Evolutionary conservation across 1,140 invertebrate genomes (phyloP).

Genomic region (Lanistes nyassanus): DNA sequence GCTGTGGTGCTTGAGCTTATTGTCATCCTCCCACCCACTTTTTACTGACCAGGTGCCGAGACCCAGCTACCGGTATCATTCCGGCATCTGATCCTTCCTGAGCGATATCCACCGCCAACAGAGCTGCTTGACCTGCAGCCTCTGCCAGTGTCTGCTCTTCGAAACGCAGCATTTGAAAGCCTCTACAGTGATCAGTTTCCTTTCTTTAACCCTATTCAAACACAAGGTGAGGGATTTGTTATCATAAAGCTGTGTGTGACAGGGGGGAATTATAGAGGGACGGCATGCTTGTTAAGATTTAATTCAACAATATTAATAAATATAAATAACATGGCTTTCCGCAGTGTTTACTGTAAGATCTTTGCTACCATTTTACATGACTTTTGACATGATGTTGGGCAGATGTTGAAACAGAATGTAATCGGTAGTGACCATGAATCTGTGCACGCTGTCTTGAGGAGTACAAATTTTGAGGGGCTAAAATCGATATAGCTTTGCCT

Average conservation of each 20-base stretch:
- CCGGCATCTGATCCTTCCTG: conserved; percentile 95
- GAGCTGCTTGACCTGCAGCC: conserved; percentile 98
- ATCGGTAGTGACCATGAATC: too few species aligned
- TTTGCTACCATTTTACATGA: too few species aligned
- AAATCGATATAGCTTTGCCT: too few species aligned
- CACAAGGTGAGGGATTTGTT: conserved; percentile 75
- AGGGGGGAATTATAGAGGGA: not conserved
- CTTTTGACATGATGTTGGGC: too few species aligned
- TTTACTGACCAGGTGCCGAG: conserved; percentile 74
- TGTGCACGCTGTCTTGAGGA: too few species aligned
- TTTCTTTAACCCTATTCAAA: conserved; percentile 99
- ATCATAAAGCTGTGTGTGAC: too few species aligned
- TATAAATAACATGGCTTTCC: too few species aligned
- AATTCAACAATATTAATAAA: too few species aligned
- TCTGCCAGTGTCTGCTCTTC: conserved; percentile 80
- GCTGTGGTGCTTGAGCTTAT: too few species aligned
- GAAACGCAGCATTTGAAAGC: conserved; percentile 86
- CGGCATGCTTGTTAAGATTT: not conserved
- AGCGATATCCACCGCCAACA: conserved; percentile 97
- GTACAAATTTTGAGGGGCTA: too few species aligned
- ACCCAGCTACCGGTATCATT: conserved; percentile 98
- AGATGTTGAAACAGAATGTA: too few species aligned
- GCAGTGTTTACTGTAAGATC: too few species aligned
- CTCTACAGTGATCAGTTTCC: conserved; percentile 87
- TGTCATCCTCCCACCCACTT: not conserved